These are phyloP conservation scores for Chelon labrosus DNA, from an alignment of 2,797 vertebrate species.

Conservation along the genomic window DNA sequence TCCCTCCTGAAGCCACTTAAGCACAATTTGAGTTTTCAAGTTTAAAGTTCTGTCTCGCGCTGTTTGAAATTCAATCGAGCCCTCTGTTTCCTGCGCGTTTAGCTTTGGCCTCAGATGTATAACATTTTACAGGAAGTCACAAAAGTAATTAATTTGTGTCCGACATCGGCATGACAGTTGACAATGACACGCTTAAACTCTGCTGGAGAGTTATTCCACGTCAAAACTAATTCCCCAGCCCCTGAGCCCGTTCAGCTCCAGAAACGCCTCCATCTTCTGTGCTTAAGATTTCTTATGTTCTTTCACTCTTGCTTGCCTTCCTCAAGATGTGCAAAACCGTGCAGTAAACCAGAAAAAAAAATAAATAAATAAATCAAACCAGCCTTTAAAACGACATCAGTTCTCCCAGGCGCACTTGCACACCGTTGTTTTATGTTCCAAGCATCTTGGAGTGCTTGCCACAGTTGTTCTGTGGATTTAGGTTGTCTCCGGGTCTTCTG, in stretches of 20 bases:
- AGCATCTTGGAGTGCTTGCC: neutral
- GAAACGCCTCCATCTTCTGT: neutral
- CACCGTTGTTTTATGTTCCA: neutral
- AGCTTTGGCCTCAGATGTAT: neutral
- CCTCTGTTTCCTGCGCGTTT: neutral
- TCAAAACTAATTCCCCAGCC: neutral
- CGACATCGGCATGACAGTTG: conserved; percentile 28
- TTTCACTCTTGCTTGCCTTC: no score
- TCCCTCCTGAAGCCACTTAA: conserved; percentile 3
- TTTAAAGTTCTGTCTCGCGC: neutral
- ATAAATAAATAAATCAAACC: neutral
- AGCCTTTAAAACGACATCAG: neutral
- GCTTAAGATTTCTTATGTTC: neutral
- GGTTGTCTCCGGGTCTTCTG: neutral
- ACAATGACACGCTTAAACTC: conserved; percentile 20
- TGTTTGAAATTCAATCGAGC: conserved; percentile 33
- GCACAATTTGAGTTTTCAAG: conserved; percentile 15
- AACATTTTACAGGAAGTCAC: conserved; percentile 12
- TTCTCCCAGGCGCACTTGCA: neutral
- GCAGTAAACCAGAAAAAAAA: neutral
- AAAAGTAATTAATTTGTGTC: conserved; percentile 29
- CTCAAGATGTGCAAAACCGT: neutral
- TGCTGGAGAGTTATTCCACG: neutral
- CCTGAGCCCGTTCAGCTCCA: neutral
- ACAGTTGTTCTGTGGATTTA: neutral